Base-by-base conservation (phyloP, 2,113 vertebrate genomes). In the Hippoglossus stenolepis region DNA sequence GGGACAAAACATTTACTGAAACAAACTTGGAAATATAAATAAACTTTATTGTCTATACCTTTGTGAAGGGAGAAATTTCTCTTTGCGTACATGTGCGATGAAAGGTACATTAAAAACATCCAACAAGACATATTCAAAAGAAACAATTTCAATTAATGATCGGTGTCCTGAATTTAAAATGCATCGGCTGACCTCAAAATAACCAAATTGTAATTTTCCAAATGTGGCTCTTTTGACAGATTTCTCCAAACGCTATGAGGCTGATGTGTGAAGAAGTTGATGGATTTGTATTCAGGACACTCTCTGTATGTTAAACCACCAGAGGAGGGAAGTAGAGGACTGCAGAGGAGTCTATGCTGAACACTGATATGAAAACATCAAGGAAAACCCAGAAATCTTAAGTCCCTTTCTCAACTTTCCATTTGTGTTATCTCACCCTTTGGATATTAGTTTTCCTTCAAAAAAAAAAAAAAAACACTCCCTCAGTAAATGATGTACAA, bases 291-390 rank as follows among this genome's bases (percentile, higher is more conserved):
- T 76, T 62, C 26, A n/a, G 17, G 28, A 23, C 7, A 38, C 11
- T 15, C 62, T 53, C 1, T 65, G 15, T 57, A n/a, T 14, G 26
- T 62, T 24, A 4, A 56, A 13, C 1, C 6, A 65, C 82, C 90
- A 87, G 80, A 68, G 35, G 87, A 28, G 87, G 90, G 89, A 73
- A 70, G 45, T 80, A 87, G 78, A 84, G 57, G 65, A 80, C 69
- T 58, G 31, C 31, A 31, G 31, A 59, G 64, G 2, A 24, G 5
- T 11, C 12, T 23, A 26, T 60, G 7, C 43, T 7, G 10, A 56
- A 45, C 66, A 73, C 13, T 47, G 3, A 15, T 45, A 15, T 45
- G 43, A 45, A 45, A 45, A 45, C 43, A 45, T 45, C 43, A 45
- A 45, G 43, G 43, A 45, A 15, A 45, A 45, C 11, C 11, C 43